A percentile compares a stretch with the other conserved stretches of the same genome.
Conservation (phyloP, 2,888 invertebrate genomes). For the Amphipoea lucens region DNA sequence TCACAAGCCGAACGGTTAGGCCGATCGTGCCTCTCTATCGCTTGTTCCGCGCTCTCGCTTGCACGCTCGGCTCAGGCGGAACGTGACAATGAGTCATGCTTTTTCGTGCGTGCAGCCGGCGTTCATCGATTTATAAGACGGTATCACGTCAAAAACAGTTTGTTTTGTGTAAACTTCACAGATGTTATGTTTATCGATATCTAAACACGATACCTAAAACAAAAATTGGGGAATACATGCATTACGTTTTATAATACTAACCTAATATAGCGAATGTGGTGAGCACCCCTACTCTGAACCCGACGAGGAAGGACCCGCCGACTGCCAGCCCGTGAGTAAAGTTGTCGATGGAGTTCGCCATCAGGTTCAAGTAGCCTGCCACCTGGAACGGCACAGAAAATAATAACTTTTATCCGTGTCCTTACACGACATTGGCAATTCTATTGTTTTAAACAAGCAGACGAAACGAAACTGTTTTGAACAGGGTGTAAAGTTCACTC, state of each 20-base stretch:
- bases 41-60: too few species aligned
- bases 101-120: too few species aligned
- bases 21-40: too few species aligned
- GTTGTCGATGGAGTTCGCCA: conserved; percentile 99
- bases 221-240: neutral
- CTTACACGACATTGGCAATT: neutral
- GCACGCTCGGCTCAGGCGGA: too few species aligned
- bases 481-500: neutral
- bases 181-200: too few species aligned
- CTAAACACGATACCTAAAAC: neutral
- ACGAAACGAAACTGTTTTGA: too few species aligned
- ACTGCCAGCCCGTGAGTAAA: conserved; percentile 99
- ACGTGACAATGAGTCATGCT: too few species aligned
- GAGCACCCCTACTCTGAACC: conserved; percentile 96
- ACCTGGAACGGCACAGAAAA: conserved; percentile 84
- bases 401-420: neutral
- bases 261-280: conserved; percentile 97
- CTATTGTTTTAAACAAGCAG: neutral
- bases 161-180: neutral
- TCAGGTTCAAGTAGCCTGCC: conserved; percentile 97
- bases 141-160: too few species aligned
- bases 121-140: too few species aligned
- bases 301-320: conserved; percentile 98
- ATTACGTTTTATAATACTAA: conserved; percentile 65
- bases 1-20: too few species aligned